phyloP scores from a whole-genome alignment of 2,888 invertebrate species.

The Drosophila mayaguana region DNA sequence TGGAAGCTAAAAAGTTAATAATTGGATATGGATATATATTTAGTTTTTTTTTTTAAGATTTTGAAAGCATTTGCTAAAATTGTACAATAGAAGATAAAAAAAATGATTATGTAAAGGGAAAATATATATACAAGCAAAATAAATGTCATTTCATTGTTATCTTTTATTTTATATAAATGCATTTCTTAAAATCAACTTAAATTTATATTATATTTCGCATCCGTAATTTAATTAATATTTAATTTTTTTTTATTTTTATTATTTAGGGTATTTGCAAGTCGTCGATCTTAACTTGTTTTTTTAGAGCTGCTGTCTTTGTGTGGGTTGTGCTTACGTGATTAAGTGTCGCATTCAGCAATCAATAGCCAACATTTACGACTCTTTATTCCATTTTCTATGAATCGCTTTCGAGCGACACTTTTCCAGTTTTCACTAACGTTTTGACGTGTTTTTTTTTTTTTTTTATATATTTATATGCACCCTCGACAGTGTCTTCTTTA shows the following conservation, averaged over 20 bases:
- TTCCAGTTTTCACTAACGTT: slow-evolving; percentile 52
- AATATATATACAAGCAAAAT: too few relatives aligned
- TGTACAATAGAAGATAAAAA: too few relatives aligned
- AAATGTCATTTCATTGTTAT: too few relatives aligned
- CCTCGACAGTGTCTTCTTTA: not conserved
- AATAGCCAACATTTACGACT: slow-evolving; percentile 40
- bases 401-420: slow-evolving; percentile 46
- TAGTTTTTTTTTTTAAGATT: too few relatives aligned
- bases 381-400: slow-evolving; percentile 46
- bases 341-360: slow-evolving; percentile 55
- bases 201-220: too few relatives aligned
- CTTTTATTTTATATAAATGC: too few relatives aligned
- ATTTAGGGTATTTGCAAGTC: not conserved
- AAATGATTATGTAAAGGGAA: too few relatives aligned
- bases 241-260: not conserved
- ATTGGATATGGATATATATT: too few relatives aligned
- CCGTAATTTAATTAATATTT: too few relatives aligned
- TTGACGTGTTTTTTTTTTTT: slow-evolving; percentile 16
- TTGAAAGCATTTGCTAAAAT: too few relatives aligned
- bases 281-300: not conserved
- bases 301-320: slow-evolving; percentile 17
- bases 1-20: too few relatives aligned
- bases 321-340: slow-evolving; percentile 58
- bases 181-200: too few relatives aligned
- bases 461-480: not conserved